Conservation (phyloP, 2,113 vertebrate species). For the Haliaeetus leucogaster region DNA sequence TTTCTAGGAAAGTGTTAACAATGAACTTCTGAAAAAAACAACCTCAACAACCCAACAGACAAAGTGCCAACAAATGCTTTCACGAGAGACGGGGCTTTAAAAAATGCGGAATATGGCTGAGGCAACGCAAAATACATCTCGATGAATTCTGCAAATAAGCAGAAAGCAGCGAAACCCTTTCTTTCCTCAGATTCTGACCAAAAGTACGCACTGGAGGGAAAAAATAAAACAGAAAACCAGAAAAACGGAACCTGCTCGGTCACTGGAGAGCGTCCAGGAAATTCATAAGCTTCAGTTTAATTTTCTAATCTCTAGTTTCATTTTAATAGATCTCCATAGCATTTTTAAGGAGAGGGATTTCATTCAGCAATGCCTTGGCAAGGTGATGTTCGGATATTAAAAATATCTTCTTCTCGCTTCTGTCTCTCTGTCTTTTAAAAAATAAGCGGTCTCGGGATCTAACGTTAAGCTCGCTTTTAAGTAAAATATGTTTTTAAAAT, state of each 20-base stretch:
- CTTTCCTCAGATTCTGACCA: not conserved
- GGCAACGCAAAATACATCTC: not conserved
- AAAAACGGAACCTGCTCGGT: not conserved
- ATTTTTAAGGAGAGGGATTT: not conserved
- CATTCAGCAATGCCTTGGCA: slow-evolving; percentile 4
- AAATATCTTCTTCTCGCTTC: not conserved
- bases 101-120: not conserved
- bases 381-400: slow-evolving; percentile 12
- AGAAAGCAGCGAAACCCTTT: not conserved
- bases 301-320: slow-evolving; percentile 23
- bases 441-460: not conserved
- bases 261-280: not conserved
- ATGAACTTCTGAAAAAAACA: slow-evolving; percentile 48
- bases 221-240: not conserved
- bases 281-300: slow-evolving; percentile 14
- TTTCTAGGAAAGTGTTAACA: slow-evolving; percentile 63
- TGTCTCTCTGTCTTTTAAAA: not conserved
- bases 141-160: not conserved
- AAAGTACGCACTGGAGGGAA: not conserved
- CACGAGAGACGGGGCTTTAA: not conserved
- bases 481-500: not conserved
- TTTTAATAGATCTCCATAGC: slow-evolving; percentile 39
- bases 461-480: not conserved
- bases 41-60: not conserved
- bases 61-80: slow-evolving; percentile 6